Evolutionary conservation across 1,140 invertebrate genomes (phyloP).

Genomic region (Heterodera carotae): DNA sequence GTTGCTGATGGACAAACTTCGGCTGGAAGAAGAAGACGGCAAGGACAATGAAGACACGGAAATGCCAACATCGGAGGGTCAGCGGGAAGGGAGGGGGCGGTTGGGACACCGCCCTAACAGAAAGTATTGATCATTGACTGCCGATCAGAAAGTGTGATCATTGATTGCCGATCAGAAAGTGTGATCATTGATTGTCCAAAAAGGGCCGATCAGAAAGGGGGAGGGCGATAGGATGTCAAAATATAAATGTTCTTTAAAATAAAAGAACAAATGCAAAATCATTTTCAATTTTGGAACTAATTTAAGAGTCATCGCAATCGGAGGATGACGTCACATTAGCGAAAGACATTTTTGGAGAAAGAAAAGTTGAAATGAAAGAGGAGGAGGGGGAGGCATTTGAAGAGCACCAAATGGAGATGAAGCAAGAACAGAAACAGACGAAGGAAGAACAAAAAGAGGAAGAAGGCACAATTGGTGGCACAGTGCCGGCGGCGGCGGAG

Average conservation of each 20-base stretch:
- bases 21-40: background rate
- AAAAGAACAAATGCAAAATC: no score
- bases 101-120: no score
- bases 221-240: no score
- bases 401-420: background rate
- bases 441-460: background rate
- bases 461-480: background rate
- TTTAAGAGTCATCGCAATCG: background rate
- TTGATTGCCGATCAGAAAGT: no score
- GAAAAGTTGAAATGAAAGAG: background rate
- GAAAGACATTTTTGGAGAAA: background rate
- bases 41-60: background rate
- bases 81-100: background rate
- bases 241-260: no score
- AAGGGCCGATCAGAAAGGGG: no score
- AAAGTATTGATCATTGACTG: no score
- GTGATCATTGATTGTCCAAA: no score
- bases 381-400: background rate
- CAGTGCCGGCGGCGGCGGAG: background rate
- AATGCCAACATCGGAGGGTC: background rate
- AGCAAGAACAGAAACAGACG: background rate
- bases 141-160: no score
- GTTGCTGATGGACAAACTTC: background rate
- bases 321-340: background rate
- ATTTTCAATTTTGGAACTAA: no score